Conservation (phyloP, 2,113 vertebrate genomes). For the Zosterops hypoxanthus region DNA sequence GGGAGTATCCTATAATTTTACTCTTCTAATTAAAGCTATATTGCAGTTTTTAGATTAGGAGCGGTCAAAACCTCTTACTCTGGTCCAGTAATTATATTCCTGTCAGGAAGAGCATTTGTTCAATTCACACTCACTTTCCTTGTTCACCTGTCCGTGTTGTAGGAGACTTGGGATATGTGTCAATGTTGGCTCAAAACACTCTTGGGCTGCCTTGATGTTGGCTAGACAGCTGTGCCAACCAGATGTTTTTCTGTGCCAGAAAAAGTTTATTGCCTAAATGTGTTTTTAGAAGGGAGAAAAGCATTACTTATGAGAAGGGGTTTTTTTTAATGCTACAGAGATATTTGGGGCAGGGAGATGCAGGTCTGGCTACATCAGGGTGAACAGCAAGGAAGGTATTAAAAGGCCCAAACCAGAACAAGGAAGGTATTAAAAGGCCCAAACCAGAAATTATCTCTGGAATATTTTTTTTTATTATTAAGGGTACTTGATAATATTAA, state of each 20-base stretch:
- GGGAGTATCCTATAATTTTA: not conserved
- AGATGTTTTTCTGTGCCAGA: not conserved
- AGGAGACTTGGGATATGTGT: not conserved
- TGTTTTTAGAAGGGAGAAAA: not conserved
- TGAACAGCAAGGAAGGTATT: not conserved
- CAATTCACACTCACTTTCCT: not conserved
- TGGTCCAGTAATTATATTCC: not conserved
- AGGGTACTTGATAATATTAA: not conserved
- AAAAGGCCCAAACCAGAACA: not conserved
- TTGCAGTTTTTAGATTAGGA: not conserved
- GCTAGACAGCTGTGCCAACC: not conserved
- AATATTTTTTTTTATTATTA: not conserved
- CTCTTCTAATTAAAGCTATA: not conserved
- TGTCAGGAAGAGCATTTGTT: not conserved
- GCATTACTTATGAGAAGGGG: not conserved
- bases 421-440: not conserved
- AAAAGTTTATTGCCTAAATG: not conserved
- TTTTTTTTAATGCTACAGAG: not conserved
- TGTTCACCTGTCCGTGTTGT: not conserved
- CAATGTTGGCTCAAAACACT: not conserved
- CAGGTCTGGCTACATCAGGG: not conserved
- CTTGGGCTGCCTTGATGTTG: not conserved
- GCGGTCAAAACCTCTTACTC: not conserved
- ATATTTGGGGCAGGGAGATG: not conserved
- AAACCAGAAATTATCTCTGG: not conserved